Evolutionary conservation across 2,888 invertebrate genomes (phyloP).

Genomic region (Epinotia demarniana): DNA sequence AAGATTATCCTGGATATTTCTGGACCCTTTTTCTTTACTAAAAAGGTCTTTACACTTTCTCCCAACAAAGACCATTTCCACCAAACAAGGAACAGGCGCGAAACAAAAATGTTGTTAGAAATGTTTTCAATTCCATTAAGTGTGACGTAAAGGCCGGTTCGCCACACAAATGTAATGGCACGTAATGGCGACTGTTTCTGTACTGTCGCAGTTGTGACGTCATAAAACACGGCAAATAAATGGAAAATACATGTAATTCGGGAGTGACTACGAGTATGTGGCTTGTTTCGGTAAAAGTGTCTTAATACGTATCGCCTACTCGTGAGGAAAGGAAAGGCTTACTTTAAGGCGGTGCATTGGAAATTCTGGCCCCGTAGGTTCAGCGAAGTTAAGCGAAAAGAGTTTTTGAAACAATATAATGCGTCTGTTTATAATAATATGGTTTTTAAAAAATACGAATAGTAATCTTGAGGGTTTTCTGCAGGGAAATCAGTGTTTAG

Average conservation of each 20-base stretch:
- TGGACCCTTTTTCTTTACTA: slow-evolving; percentile 21
- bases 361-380: no score
- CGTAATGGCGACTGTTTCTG: not conserved
- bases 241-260: slow-evolving; percentile 31
- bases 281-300: slow-evolving; percentile 14
- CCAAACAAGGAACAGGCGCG: slow-evolving; percentile 37
- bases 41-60: slow-evolving; percentile 30
- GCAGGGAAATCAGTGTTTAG: no score
- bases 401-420: no score
- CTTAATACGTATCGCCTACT: not conserved
- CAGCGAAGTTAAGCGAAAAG: no score
- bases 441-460: no score
- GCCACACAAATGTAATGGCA: slow-evolving; percentile 30
- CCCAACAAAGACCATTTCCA: slow-evolving; percentile 33
- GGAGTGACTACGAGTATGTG: slow-evolving; percentile 13
- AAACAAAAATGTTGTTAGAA: slow-evolving; percentile 41
- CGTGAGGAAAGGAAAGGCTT: no score
- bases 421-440: no score
- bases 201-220: slow-evolving; percentile 9
- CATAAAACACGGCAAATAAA: slow-evolving; percentile 22
- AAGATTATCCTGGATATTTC: slow-evolving; percentile 24
- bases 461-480: no score
- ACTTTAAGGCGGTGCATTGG: no score
- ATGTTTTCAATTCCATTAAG: slow-evolving; percentile 44
- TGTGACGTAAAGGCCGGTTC: slow-evolving; percentile 17